Conservation (phyloP, 2,888 invertebrate species). For the Resseliella maxima region DNA sequence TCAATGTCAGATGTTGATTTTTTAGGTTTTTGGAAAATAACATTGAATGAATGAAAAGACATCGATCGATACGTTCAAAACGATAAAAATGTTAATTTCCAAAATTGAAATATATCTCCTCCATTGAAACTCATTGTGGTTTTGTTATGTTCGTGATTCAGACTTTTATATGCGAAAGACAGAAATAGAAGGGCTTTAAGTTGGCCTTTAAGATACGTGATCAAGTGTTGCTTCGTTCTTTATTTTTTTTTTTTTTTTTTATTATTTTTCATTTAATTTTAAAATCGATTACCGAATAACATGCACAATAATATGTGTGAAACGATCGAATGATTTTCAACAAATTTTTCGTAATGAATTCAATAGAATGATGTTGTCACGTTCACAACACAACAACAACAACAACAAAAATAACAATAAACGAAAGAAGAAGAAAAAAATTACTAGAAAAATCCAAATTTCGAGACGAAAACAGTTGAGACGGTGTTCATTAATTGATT, state of each 20-base stretch:
- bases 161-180: not conserved
- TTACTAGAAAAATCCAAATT: not conserved
- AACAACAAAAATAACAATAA: too few species aligned
- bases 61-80: too few species aligned
- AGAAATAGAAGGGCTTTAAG: not conserved
- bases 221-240: not conserved
- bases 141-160: not conserved
- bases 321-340: not conserved
- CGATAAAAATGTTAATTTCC: too few species aligned
- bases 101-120: too few species aligned
- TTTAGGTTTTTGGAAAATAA: too few species aligned
- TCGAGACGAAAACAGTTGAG: not conserved
- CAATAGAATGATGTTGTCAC: not conserved
- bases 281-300: slow-evolving; percentile 7
- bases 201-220: not conserved
- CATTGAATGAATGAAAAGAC: too few species aligned
- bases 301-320: not conserved
- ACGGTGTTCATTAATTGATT: slow-evolving; percentile 23
- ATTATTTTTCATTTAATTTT: not conserved
- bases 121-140: too few species aligned
- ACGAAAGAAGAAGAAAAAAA: not conserved
- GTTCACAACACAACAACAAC: too few species aligned
- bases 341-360: not conserved
- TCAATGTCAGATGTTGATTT: not conserved
- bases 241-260: not conserved